These are phyloP conservation scores for Germaria angustata DNA, from an alignment of 2,888 invertebrate genomes.

Conservation along the genomic window DNA sequence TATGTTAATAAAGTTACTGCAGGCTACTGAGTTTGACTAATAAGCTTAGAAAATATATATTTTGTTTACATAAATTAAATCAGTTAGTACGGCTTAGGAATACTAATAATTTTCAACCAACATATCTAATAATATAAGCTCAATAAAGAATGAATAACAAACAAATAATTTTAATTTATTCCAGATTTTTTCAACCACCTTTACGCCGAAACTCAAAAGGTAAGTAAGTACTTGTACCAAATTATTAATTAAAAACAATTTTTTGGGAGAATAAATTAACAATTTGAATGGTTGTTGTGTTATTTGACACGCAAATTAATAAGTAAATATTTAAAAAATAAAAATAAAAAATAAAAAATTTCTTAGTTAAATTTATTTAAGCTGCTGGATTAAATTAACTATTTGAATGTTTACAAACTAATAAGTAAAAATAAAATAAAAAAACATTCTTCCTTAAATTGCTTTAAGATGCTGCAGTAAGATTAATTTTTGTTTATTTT, in stretches of 20 bases:
- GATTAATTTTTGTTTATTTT: too few species aligned
- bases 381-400: too few species aligned
- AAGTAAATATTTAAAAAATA: too few species aligned
- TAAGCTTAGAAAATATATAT: constrained; percentile 1
- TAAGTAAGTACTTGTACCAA: constrained; percentile 20
- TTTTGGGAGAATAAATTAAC: background rate
- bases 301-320: background rate
- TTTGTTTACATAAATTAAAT: constrained; percentile 34
- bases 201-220: background rate
- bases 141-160: constrained; percentile 21
- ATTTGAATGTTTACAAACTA: too few species aligned
- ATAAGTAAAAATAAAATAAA: too few species aligned
- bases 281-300: background rate
- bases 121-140: background rate
- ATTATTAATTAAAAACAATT: background rate
- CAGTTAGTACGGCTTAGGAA: constrained; percentile 19
- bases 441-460: too few species aligned
- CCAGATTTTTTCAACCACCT: background rate
- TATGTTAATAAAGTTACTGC: too few species aligned
- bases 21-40: background rate
- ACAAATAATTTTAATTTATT: constrained; percentile 11
- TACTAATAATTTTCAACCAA: constrained; percentile 25
- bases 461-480: too few species aligned
- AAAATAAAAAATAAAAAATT: too few species aligned
- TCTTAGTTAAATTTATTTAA: too few species aligned